phyloP scores from a whole-genome alignment of 2,888 invertebrate species.

The Nymphalis c-album region DNA sequence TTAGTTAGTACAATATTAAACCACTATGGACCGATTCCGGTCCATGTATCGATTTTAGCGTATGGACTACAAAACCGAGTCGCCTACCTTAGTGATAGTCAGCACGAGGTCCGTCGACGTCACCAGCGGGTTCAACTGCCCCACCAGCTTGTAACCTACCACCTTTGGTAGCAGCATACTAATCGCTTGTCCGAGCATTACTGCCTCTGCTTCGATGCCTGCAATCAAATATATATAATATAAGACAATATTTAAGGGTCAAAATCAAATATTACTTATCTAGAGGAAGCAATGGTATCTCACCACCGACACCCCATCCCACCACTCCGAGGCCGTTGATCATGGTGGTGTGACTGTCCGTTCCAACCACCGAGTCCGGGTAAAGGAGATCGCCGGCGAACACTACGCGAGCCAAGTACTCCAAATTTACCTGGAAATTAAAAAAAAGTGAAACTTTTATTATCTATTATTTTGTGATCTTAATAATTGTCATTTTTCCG shows the following conservation, averaged over 20 bases:
- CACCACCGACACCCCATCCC: slow-evolving; percentile 97
- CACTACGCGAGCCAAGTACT: slow-evolving; percentile 92
- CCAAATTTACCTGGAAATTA: slow-evolving; percentile 93
- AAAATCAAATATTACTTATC: no score
- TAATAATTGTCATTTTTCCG: no score
- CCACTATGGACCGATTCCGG: background rate
- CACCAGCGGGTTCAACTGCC: slow-evolving; percentile 89
- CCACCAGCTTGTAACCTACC: slow-evolving; percentile 94
- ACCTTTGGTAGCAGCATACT: slow-evolving; percentile 98
- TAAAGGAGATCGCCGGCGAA: slow-evolving; percentile 87
- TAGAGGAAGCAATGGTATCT: slow-evolving; percentile 59
- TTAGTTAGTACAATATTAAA: no score
- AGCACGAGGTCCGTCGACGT: slow-evolving; percentile 98
- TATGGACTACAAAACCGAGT: background rate
- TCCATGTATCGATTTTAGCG: background rate
- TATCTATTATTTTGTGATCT: no score
- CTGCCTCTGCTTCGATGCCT: slow-evolving; percentile 99
- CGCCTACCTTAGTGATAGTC: slow-evolving; percentile 95
- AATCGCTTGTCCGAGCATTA: slow-evolving; percentile 98
- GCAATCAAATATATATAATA: slow-evolving; percentile 13
- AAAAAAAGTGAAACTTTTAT: background rate
- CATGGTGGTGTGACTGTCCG: slow-evolving; percentile 99
- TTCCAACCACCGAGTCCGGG: slow-evolving; percentile 97
- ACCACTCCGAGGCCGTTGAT: slow-evolving; percentile 98
- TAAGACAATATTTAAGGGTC: no score